phyloP scores from a whole-genome alignment of 64 coral and sea anemone genomes.

The Stylophora pistillata region DNA sequence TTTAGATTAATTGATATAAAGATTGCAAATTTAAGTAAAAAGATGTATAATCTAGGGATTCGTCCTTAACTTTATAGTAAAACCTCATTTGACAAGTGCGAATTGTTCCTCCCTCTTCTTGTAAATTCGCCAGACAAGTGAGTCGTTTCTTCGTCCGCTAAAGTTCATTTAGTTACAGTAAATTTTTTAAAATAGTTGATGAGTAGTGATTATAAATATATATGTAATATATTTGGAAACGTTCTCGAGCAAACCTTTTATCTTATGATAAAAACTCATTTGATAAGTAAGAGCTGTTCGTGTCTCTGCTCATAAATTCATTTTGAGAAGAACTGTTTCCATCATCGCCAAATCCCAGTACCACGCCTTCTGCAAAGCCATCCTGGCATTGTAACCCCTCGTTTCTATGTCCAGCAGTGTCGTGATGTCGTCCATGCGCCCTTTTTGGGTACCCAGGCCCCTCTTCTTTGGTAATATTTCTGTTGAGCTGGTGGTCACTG shows the following conservation, averaged over 20 bases:
- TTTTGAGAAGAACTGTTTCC: background rate
- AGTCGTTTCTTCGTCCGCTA: too few species aligned
- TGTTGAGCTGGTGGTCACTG: background rate
- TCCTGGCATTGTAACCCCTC: background rate
- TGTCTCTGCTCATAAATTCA: background rate
- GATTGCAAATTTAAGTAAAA: too few species aligned
- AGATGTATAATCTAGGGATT: too few species aligned
- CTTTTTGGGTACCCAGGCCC: background rate
- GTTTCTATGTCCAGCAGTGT: background rate
- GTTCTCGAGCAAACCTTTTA: background rate
- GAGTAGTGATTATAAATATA: too few species aligned
- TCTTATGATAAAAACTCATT: background rate
- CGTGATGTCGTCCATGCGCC: background rate
- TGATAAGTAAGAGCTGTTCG: background rate
- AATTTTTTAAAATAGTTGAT: too few species aligned
- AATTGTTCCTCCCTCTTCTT: too few species aligned
- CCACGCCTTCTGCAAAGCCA: background rate
- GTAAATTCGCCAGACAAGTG: too few species aligned
- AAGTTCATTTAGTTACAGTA: too few species aligned
- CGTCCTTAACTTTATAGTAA: too few species aligned
- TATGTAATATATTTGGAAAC: too few species aligned
- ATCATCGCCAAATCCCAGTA: background rate
- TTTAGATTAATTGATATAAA: too few species aligned
- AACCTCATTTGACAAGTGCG: too few species aligned
- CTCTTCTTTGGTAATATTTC: background rate